These are phyloP conservation scores for Halyomorpha halys DNA, from an alignment of 1,140 invertebrate species.

Conservation along the genomic window DNA sequence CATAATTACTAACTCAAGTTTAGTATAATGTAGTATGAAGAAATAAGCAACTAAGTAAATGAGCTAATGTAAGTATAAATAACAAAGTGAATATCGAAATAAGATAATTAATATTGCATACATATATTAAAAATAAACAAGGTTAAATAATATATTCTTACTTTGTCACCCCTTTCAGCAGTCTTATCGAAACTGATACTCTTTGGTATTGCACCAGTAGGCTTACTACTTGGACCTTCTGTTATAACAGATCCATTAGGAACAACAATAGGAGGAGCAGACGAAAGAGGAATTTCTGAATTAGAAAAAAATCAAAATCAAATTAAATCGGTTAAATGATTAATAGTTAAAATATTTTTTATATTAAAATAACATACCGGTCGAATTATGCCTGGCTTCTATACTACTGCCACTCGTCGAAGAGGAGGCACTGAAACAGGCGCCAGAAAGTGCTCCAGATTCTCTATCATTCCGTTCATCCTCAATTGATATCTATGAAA, in stretches of 20 bases:
- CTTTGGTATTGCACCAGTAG: conserved; percentile 74
- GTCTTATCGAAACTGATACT: conserved; percentile 87
- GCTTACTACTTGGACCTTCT: conserved; percentile 29
- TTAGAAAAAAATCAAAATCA: background rate
- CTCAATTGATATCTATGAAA: background rate
- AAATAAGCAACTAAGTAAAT: too few relatives aligned
- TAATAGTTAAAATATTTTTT: background rate
- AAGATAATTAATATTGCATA: too few relatives aligned
- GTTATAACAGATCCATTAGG: conserved; percentile 33
- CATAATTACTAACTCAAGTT: too few relatives aligned
- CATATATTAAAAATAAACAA: too few relatives aligned
- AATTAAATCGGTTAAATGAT: background rate
- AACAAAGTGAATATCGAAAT: too few relatives aligned
- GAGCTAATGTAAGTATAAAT: too few relatives aligned
- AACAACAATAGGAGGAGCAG: conserved; percentile 25
- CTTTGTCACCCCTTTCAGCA: conserved; percentile 65
- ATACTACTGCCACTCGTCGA: conserved; percentile 35
- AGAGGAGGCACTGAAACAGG: conserved; percentile 36
- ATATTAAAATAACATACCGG: background rate
- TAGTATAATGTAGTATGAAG: too few relatives aligned
- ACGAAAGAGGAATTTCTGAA: conserved; percentile 5
- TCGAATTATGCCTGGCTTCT: conserved; percentile 23
- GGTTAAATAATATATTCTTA: conserved; percentile 19
- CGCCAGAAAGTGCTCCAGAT: background rate
- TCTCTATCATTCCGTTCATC: conserved; percentile 33